A percentile compares a stretch with the other conserved stretches of the same genome.
Conservation (phyloP, 2,797 vertebrate species). For the Channallabes apus region DNA sequence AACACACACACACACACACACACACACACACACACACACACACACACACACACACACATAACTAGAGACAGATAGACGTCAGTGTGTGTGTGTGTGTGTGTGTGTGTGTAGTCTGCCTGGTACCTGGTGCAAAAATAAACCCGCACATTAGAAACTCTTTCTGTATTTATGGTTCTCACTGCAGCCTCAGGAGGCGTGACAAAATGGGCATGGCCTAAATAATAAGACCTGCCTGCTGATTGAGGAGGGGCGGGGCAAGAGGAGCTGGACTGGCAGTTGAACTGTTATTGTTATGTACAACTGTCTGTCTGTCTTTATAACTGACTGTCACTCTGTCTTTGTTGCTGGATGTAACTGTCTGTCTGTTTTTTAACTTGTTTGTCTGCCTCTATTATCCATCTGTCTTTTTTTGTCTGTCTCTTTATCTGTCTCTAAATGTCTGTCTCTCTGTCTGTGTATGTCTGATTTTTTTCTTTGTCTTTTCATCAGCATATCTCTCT, state of each 20-base stretch:
- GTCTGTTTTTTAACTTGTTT: background rate
- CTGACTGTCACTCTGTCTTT: background rate
- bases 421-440: background rate
- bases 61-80: constrained; percentile 24
- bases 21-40: background rate
- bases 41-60: background rate
- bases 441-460: background rate
- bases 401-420: background rate
- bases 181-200: background rate
- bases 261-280: background rate
- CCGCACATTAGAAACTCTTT: constrained; percentile 60
- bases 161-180: constrained; percentile 18
- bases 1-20: background rate
- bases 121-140: constrained; percentile 77
- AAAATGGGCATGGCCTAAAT: background rate
- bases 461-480: background rate
- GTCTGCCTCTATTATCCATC: no score
- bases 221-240: background rate
- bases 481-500: background rate
- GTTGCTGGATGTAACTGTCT: background rate
- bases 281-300: background rate
- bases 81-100: constrained; percentile 40
- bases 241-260: background rate
- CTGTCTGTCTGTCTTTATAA: background rate
- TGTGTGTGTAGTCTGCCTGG: constrained; percentile 70